phyloP scores from a whole-genome alignment of 2,888 invertebrate genomes.

The Melangyna quadrimaculata region DNA sequence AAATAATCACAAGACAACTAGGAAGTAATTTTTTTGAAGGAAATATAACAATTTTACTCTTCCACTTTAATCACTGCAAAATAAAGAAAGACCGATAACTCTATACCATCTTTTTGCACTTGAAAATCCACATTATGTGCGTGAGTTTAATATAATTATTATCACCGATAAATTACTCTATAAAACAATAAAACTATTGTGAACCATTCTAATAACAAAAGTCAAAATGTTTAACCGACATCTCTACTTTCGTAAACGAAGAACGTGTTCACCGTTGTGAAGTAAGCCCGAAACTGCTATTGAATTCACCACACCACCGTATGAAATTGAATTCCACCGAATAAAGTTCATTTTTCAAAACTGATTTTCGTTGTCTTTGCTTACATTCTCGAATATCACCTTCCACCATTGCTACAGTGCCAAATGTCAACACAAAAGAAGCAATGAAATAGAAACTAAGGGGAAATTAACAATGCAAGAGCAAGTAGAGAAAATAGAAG shows the following conservation, averaged over 20 bases:
- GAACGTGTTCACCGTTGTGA: slow-evolving; percentile 43
- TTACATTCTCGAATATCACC: slow-evolving; percentile 14
- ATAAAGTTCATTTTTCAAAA: slow-evolving; percentile 15
- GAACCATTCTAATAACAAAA: slow-evolving; percentile 33
- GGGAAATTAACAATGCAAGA: not conserved
- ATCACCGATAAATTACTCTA: not conserved
- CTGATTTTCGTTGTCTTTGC: not conserved
- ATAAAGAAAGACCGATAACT: not conserved
- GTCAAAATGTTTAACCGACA: slow-evolving; percentile 37
- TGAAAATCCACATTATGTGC: slow-evolving; percentile 1
- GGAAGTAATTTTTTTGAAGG: not conserved
- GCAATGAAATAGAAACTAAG: not conserved
- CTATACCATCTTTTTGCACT: not conserved
- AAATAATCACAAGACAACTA: not conserved
- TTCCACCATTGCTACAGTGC: not conserved
- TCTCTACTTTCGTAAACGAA: slow-evolving; percentile 15
- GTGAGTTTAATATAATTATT: slow-evolving; percentile 23
- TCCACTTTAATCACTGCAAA: slow-evolving; percentile 6
- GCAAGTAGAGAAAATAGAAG: not conserved
- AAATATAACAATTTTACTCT: not conserved
- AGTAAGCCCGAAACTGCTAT: slow-evolving; percentile 65
- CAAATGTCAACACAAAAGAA: slow-evolving; percentile 11
- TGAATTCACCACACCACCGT: slow-evolving; percentile 58
- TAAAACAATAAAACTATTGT: not conserved
- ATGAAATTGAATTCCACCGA: slow-evolving; percentile 47